A percentile compares a stretch with the other conserved stretches of the same genome.
Conservation (phyloP, 2,113 vertebrate genomes). For the Casuarius casuarius region DNA sequence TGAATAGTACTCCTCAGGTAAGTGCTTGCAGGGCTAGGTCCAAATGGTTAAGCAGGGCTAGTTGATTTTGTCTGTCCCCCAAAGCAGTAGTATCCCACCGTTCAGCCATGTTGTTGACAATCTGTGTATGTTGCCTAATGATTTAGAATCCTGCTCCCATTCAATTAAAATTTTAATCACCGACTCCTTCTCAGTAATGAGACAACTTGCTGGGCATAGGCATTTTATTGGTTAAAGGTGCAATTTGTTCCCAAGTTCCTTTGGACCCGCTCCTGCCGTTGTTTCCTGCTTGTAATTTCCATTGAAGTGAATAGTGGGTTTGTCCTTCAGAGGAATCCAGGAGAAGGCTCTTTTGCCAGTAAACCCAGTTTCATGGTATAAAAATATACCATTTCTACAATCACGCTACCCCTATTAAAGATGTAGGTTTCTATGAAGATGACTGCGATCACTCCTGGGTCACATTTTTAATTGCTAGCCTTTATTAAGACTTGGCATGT, state of each 20-base stretch:
- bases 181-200: not conserved
- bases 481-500: not conserved
- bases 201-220: not conserved
- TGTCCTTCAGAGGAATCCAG: not conserved
- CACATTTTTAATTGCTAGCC: not conserved
- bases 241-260: not conserved
- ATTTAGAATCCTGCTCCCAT: not conserved
- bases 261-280: not conserved
- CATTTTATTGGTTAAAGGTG: slow-evolving; percentile 1
- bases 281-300: not conserved
- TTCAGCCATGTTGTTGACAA: not conserved
- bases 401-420: not conserved
- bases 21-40: not conserved
- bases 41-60: not conserved
- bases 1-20: not conserved
- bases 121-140: not conserved
- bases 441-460: not conserved
- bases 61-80: not conserved
- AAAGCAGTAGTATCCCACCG: not conserved
- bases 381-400: not conserved
- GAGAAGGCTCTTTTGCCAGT: not conserved
- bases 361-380: not conserved
- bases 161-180: not conserved
- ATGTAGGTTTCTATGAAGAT: not conserved
- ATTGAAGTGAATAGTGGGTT: not conserved